Evolutionary conservation across 2,113 vertebrate genomes (phyloP), one percentile per base, ranked within the genome.

Genomic region (Neomonachus schauinslandi): DNA sequence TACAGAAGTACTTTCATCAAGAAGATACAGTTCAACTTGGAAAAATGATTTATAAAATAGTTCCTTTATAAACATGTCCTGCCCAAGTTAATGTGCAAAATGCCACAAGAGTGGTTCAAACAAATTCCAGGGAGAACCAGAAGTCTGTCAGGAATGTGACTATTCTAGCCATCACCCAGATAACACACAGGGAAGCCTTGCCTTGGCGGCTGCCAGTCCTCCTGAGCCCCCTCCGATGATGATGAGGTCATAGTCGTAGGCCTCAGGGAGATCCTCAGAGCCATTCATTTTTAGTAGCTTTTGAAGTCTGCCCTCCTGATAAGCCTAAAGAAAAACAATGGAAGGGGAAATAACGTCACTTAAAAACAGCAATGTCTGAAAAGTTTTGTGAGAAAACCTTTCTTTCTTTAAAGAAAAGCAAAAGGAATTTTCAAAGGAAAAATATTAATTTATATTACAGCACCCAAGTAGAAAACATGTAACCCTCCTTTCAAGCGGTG

Each of bases 131-230:
- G 10, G 42, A 28, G 76, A 46, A 6, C 0, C 5, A 5, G 42
- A 71, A 39, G 22, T 13, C 22, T 1, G 7, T 0, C 9, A 4
- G 28, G 57, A 16, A 33, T 0, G 2, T 28, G 9, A 42, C 33
- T 1, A 7, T 18, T 46, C 39, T 11, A 15, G 9, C 59, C 1
- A 3, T 1, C n/a, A 9, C 1, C 19, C 74, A 33, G 36, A 21
- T 0, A 10, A 51, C 49, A 33, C 9, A 57, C 19, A 21, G n/a
- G 31, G 26, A 33, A 33, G 53, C 42, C 98, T 69, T 98, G 99
- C 99, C 99, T 99, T 99, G 65, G 99, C 99, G 53, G 99, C 99
- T 59, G 99, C 98, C 65, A 99, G 98, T 8, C 99, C 99, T 91
- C 99, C 99, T 0, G 99, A 99, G 55, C 99, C 99, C 1, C 99